Evolutionary conservation across 1,140 invertebrate species (phyloP).

Genomic region (Pygmarrhopalites habei): DNA sequence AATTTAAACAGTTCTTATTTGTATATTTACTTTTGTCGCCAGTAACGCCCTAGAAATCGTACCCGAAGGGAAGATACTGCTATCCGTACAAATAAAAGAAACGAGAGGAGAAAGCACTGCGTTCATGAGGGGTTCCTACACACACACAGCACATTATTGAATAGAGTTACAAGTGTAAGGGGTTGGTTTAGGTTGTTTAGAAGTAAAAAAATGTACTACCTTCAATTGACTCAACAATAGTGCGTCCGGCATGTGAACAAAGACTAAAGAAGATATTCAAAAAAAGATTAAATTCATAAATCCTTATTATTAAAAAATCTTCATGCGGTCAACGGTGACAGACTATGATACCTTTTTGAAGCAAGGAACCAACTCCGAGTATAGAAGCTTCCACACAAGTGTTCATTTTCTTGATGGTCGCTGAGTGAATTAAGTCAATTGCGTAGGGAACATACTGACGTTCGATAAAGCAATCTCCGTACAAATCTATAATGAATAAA

Average conservation of each 20-base stretch:
- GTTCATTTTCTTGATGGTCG: conserved; percentile 43
- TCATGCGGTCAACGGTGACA: no score
- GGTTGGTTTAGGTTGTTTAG: no score
- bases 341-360: no score
- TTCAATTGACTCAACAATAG: conserved; percentile 27
- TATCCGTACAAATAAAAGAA: conserved; percentile 23
- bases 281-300: no score
- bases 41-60: conserved; percentile 13
- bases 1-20: neutral
- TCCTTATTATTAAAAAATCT: no score
- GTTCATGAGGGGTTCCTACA: conserved; percentile 22
- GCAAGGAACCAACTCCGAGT: conserved; percentile 30
- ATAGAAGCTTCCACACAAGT: conserved; percentile 31
- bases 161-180: no score
- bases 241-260: conserved; percentile 32
- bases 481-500: conserved; percentile 55
- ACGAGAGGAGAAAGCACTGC: conserved; percentile 27
- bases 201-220: no score
- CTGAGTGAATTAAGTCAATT: conserved; percentile 52
- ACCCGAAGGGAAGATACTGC: conserved; percentile 26
- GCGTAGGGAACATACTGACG: conserved; percentile 91
- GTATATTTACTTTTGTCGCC: conserved; percentile 9
- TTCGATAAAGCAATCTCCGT: conserved; percentile 88
- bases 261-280: no score
- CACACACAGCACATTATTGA: no score